A percentile compares a stretch with the other conserved stretches of the same genome.
Conservation (phyloP, 2,113 vertebrate species). For the Martes martes region DNA sequence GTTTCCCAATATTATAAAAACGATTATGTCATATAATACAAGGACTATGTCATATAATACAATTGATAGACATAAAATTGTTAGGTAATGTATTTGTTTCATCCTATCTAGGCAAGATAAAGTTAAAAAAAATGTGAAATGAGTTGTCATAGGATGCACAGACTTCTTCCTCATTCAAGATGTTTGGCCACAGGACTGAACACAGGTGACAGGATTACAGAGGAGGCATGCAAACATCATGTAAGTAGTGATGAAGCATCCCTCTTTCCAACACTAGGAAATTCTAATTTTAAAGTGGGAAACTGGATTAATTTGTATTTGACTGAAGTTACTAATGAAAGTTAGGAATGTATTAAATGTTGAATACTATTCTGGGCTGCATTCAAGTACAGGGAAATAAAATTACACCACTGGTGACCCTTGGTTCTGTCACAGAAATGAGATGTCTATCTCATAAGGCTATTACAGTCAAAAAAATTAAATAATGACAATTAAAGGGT, state of each 20-base stretch:
- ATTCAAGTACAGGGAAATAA: constrained; percentile 50
- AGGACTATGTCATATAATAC: not conserved
- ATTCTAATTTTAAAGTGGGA: not conserved
- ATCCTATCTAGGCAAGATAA: not conserved
- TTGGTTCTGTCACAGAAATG: constrained; percentile 46
- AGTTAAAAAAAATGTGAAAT: not conserved
- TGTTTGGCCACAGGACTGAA: not conserved
- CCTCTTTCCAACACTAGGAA: not conserved
- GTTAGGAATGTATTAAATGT: not conserved
- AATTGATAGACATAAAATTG: not conserved
- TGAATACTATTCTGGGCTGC: not conserved
- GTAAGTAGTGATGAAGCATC: not conserved
- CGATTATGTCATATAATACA: not conserved
- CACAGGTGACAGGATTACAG: not conserved
- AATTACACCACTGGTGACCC: constrained; percentile 25
- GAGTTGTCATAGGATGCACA: not conserved
- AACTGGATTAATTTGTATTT: constrained; percentile 36
- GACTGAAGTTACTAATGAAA: constrained; percentile 27
- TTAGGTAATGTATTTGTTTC: not conserved
- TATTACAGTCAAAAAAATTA: constrained; percentile 50
- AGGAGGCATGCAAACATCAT: not conserved
- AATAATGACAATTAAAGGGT: constrained; percentile 65
- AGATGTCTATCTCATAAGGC: constrained; percentile 53
- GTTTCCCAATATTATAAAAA: not conserved
- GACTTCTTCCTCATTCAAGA: not conserved